Base-by-base conservation (phyloP, 2,113 vertebrate species). In the Puffinus mauretanicus region DNA sequence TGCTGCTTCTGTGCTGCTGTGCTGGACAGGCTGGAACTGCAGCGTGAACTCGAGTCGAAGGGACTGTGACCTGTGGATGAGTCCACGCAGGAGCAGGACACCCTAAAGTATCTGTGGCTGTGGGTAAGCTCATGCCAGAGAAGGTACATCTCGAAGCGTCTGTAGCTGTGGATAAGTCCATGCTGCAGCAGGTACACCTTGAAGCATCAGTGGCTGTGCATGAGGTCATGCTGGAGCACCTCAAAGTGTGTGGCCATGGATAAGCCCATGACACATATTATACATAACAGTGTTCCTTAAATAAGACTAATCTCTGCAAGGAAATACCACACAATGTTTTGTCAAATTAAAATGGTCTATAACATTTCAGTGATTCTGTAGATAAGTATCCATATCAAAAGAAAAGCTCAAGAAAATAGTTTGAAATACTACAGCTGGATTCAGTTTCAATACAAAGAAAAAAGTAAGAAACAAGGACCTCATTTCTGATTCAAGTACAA, bases 1-100 rank as follows among this genome's bases (percentile, higher is more conserved):
- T 85, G 34, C 54, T 58, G 60, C 32, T 36, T 30, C 60, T 73
- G n/a, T 49, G 55, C n/a, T 75, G 49, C 61, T 82, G 51, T 11
- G 49, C 55, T 79, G 71, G 44, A 12, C 30, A 65, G 26, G 55
- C 38, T 89, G 65, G 16, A 70, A 65, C n/a, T 40, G 11, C 65
- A 44, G 22, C 14, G 42, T 17, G 34, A 77, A 62, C 7, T 17
- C 0, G 0, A 57, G 26, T 9, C 4, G 1, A 75, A 75, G n/a
- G 8, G 46, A 22, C 17, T n/a, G 44, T 69, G 84, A 67, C 24
- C 58, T 72, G 58, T 8, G 26, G 75, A 49, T 42, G 16, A 73
- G 49, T 8, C 42, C 54, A 47, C 2, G 1, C 6, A 0, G 19
- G 8, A 47, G 10, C 16, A 82, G 54, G 16, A 20, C 34, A 72